Percentiles rank a stretch among this genome's conserved stretches.
phyloP scores from a whole-genome alignment of 2,888 invertebrate genomes.

The Cenopis cana region DNA sequence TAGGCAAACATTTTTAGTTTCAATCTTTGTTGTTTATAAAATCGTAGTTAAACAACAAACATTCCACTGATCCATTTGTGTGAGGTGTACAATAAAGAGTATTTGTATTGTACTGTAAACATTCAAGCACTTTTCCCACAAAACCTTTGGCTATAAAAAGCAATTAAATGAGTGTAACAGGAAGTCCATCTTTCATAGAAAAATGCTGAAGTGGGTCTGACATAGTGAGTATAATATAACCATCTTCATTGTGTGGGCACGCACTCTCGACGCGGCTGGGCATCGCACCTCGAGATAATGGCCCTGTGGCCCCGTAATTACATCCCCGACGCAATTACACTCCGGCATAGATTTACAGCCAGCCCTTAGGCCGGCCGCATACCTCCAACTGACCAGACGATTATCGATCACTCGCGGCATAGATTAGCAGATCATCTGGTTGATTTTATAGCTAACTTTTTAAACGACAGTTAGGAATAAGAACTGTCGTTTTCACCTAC shows the following conservation, averaged over 20 bases:
- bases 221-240: slow-evolving; percentile 9
- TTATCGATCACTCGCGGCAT: not conserved
- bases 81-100: too few relatives aligned
- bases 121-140: not conserved
- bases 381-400: not conserved
- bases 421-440: not conserved
- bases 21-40: too few relatives aligned
- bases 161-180: not conserved
- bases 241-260: slow-evolving; percentile 25
- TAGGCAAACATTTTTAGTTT: too few relatives aligned
- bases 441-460: too few relatives aligned
- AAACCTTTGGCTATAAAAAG: not conserved
- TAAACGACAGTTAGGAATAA: too few relatives aligned
- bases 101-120: too few relatives aligned
- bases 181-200: not conserved
- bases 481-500: too few relatives aligned
- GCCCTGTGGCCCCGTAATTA: slow-evolving; percentile 34
- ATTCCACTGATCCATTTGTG: too few relatives aligned
- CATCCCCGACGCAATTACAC: slow-evolving; percentile 32
- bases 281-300: slow-evolving; percentile 29
- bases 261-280: not conserved
- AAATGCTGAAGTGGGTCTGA: not conserved
- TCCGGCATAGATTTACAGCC: slow-evolving; percentile 30
- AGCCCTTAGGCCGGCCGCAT: slow-evolving; percentile 21
- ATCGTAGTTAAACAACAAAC: too few relatives aligned